These are phyloP conservation scores for Glaucidium brasilianum DNA, from an alignment of 2,113 vertebrate genomes.

Conservation along the genomic window DNA sequence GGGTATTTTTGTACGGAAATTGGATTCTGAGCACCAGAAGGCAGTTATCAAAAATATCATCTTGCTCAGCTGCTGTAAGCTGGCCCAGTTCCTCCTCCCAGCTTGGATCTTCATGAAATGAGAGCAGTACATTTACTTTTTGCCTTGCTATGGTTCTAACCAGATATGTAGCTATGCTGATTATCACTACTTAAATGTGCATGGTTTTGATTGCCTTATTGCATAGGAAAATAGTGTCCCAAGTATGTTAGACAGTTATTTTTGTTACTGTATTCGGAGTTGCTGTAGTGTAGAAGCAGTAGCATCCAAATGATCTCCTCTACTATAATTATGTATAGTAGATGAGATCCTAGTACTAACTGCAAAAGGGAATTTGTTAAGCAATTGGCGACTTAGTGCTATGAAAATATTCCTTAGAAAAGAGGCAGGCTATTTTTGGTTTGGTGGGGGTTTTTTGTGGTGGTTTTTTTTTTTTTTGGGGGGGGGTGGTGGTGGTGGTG, in stretches of 20 bases:
- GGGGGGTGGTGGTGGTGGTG: too few species aligned
- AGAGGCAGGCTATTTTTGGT: neutral
- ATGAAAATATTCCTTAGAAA: neutral
- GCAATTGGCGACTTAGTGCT: neutral
- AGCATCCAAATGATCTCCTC: neutral
- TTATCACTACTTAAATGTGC: neutral
- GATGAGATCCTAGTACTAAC: neutral
- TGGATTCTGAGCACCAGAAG: constrained; percentile 36
- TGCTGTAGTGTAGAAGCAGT: neutral
- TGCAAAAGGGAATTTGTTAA: neutral
- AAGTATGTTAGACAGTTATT: neutral
- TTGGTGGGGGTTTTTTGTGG: neutral
- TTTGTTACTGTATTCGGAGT: neutral
- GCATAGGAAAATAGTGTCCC: neutral
- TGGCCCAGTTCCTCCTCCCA: neutral
- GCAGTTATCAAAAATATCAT: constrained; percentile 39
- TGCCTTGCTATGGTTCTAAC: neutral
- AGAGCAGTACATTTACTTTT: neutral
- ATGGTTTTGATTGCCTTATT: neutral
- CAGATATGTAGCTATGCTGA: neutral
- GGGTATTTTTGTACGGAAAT: neutral
- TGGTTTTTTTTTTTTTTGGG: neutral
- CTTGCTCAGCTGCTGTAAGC: neutral
- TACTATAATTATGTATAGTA: neutral
- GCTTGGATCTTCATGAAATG: neutral